A percentile compares a stretch with the other conserved stretches of the same genome.
Conservation (phyloP, 2,888 invertebrate species). For the Agrilus cyanescens region DNA sequence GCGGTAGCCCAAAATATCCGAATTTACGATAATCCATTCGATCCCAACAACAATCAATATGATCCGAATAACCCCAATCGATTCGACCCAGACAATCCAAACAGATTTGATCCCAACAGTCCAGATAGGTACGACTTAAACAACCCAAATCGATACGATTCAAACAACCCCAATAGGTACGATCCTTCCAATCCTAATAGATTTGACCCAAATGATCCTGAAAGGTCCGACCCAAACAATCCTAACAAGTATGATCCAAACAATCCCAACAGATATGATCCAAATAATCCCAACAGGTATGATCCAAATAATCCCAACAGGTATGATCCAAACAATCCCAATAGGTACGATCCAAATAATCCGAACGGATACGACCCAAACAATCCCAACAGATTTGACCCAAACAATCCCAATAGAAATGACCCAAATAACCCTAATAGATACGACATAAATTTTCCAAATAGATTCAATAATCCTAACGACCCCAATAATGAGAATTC, state of each 20-base stretch:
- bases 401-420: neutral
- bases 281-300: neutral
- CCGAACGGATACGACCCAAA: neutral
- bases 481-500: conserved; percentile 11
- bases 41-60: conserved; percentile 14
- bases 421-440: conserved; percentile 12
- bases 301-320: neutral
- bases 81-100: neutral
- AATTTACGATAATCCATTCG: conserved; percentile 14
- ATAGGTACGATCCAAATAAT: neutral
- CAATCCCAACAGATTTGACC: neutral
- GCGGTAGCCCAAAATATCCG: conserved; percentile 22
- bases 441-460: conserved; percentile 13
- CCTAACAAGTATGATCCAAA: neutral
- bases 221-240: conserved; percentile 3
- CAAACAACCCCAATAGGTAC: conserved; percentile 3
- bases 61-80: conserved; percentile 16
- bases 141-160: conserved; percentile 5
- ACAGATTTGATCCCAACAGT: neutral
- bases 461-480: conserved; percentile 11
- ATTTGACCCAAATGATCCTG: conserved; percentile 3
- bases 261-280: neutral
- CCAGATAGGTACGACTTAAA: conserved; percentile 7
- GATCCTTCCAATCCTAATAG: conserved; percentile 3
- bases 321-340: neutral